Base-by-base conservation (phyloP, 2,888 invertebrate genomes). In the Andrena haemorrhoa region DNA sequence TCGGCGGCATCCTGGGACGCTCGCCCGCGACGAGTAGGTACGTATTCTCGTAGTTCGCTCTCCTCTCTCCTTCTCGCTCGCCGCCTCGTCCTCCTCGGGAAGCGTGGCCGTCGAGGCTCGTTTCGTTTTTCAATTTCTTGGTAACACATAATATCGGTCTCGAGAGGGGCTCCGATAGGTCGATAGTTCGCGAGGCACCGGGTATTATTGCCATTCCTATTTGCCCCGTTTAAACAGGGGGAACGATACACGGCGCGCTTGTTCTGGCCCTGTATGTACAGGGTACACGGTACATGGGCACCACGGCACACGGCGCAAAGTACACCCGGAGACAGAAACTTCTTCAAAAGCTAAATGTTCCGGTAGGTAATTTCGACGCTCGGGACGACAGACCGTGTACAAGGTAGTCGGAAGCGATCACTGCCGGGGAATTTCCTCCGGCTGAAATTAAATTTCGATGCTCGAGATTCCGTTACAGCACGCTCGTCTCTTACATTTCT, bases 181-280 rank as follows among this genome's bases (percentile, higher is more conserved):
- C 89, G 87, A 86, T 88, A 78, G 75, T 66, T 79, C 65, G 78
- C 79, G 71, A 80, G 83, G 81, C 82, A 76, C 82, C 70, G 77
- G 72, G 83, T 85, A 88, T 88, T 88, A 88, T 88, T 88, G 88
- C 82, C 79, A 78, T 88, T 88, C 82, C 88, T 86, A 85, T 86
- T 88, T 88, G 65, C 83, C 60, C 72, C 79, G 78, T 75, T 78
- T 82, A 88, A 88, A 88, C 88, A 88, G 81, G 78, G 68, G 77
- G 63, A 70, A 64, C 65, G 79, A 66, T 79, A 58, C 26, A 49
- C 31, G 63, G 78, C 68, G 68, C 63, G 71, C 64, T 72, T 64
- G 68, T 72, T 64, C 70, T 8, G 41, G 58, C 20, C 70, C 35
- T n/a, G 71, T 84, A 65, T 75, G 73, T 84, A 81, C 75, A 75